phyloP scores from a whole-genome alignment of 2,888 invertebrate genomes.

The Itoplectis maculator region DNA sequence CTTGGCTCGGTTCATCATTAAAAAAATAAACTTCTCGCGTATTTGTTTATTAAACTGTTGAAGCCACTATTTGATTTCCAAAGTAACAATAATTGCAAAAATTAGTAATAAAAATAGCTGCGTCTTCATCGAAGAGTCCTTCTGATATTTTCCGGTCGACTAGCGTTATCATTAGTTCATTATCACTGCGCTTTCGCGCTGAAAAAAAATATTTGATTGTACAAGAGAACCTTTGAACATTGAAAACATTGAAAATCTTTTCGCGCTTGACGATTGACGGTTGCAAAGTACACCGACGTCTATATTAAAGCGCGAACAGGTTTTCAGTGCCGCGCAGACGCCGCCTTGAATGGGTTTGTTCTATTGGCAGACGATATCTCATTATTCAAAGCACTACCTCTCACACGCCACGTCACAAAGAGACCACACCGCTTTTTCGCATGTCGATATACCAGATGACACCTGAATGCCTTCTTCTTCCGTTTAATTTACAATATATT shows the following conservation, averaged over 20 bases:
- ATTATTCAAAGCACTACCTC: conserved; percentile 62
- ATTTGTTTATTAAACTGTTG: conserved; percentile 7
- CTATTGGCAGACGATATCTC: conserved; percentile 65
- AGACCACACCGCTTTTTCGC: conserved; percentile 58
- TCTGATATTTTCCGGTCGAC: conserved; percentile 35
- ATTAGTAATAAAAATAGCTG: conserved; percentile 7
- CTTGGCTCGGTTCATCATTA: no score
- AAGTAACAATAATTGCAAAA: conserved; percentile 3
- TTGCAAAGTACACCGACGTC: neutral
- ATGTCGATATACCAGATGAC: conserved; percentile 60
- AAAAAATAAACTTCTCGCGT: neutral
- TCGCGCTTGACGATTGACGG: neutral
- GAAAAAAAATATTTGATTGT: conserved; percentile 43
- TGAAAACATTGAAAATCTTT: conserved; percentile 58
- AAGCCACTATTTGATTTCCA: conserved; percentile 48
- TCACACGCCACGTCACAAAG: conserved; percentile 39
- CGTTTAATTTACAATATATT: conserved; percentile 47
- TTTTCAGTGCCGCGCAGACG: conserved; percentile 56
- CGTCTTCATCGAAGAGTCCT: conserved; percentile 47
- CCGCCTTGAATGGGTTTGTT: conserved; percentile 61
- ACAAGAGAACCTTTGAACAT: conserved; percentile 34
- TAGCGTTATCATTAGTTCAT: conserved; percentile 9
- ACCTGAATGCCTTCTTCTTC: conserved; percentile 52
- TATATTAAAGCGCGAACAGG: conserved; percentile 17
- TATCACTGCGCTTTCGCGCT: conserved; percentile 8